These are phyloP conservation scores for Anoplophora glabripennis DNA, from an alignment of 1,140 invertebrate genomes.

Conservation along the genomic window DNA sequence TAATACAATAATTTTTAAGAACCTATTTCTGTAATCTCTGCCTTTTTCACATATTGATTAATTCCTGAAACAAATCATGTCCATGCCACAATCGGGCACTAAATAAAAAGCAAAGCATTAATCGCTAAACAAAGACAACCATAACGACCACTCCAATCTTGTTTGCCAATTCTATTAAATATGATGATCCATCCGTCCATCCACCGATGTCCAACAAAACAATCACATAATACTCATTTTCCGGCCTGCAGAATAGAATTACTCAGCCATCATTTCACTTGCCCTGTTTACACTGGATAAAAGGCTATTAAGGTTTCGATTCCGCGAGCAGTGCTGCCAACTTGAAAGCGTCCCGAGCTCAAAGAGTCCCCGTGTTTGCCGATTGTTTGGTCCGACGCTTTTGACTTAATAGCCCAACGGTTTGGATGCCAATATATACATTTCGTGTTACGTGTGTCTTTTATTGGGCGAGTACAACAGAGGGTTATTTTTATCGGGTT, in stretches of 20 bases:
- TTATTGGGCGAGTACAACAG: no score
- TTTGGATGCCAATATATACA: conserved; percentile 10
- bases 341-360: conserved; percentile 25
- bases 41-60: no score
- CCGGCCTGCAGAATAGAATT: conserved; percentile 23
- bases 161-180: conserved; percentile 14
- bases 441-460: neutral
- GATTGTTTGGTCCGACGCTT: neutral
- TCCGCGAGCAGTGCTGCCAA: conserved; percentile 23
- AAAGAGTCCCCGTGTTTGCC: conserved; percentile 20
- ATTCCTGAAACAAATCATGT: no score
- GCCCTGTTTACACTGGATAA: conserved; percentile 28
- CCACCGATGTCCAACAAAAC: conserved; percentile 9
- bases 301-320: conserved; percentile 28
- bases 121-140: no score
- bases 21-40: no score
- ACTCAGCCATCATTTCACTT: conserved; percentile 28
- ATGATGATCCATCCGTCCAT: neutral
- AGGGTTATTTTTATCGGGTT: no score
- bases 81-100: no score
- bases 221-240: conserved; percentile 17
- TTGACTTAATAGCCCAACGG: conserved; percentile 2
- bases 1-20: no score
- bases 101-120: no score
- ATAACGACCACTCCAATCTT: neutral